These are phyloP conservation scores for Cerceris rybyensis DNA, from an alignment of 2,888 invertebrate species.

Conservation along the genomic window DNA sequence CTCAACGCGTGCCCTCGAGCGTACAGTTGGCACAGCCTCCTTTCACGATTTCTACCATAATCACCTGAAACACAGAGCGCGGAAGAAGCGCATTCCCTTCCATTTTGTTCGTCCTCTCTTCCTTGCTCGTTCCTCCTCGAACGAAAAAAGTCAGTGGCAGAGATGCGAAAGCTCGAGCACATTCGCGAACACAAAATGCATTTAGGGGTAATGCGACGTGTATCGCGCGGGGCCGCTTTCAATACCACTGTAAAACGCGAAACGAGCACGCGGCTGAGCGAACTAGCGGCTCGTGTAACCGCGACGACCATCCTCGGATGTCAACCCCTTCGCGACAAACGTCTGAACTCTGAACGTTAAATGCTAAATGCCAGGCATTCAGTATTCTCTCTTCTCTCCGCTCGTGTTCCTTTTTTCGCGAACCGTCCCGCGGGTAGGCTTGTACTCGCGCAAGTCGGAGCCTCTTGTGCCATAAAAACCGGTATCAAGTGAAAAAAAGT, in stretches of 20 bases:
- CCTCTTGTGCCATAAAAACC: slow-evolving; percentile 33
- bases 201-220: slow-evolving; percentile 78
- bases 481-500: slow-evolving; percentile 35
- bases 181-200: slow-evolving; percentile 70
- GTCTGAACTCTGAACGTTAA: slow-evolving; percentile 71
- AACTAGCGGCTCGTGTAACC: slow-evolving; percentile 49
- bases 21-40: slow-evolving; percentile 65
- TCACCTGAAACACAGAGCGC: slow-evolving; percentile 72
- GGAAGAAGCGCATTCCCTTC: slow-evolving; percentile 47
- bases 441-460: slow-evolving; percentile 19
- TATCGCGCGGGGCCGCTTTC: slow-evolving; percentile 71
- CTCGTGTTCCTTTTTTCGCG: slow-evolving; percentile 4
- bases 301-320: slow-evolving; percentile 47
- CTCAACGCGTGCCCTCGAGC: slow-evolving; percentile 55
- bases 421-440: slow-evolving; percentile 6
- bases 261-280: slow-evolving; percentile 49
- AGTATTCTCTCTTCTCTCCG: slow-evolving; percentile 65
- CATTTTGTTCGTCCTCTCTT: slow-evolving; percentile 40
- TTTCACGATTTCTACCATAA: slow-evolving; percentile 78
- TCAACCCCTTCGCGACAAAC: slow-evolving; percentile 46
- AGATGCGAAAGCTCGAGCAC: slow-evolving; percentile 52
- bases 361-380: slow-evolving; percentile 73
- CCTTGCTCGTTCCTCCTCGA: slow-evolving; percentile 56
- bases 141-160: slow-evolving; percentile 43
- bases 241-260: slow-evolving; percentile 71